Base-by-base conservation (phyloP, 2,888 invertebrate genomes). In the Chouioia cunea region DNA sequence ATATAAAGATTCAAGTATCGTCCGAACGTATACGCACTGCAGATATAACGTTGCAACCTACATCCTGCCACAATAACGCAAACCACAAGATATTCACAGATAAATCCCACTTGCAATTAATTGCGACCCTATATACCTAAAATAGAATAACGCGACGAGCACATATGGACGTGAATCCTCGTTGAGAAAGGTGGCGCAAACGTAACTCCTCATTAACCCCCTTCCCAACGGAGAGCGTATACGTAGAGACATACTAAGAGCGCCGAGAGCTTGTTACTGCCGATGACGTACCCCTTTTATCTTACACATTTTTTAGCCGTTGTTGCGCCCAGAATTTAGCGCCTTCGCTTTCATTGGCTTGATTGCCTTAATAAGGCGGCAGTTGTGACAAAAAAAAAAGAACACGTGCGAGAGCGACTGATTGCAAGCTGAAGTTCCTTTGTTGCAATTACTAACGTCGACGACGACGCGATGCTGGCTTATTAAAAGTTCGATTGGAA, bases 311-410 rank as follows among this genome's bases (percentile, higher is more conserved):
- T 52, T 20, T 15, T 50, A 27, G 2, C 60, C 27, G 0, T 27
- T 22, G 4, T 15, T 23, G 52, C 36, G 23, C 52, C 27, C 64
- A 36, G 27, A 18, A 50, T 22, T 60, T 36, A 48, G 58, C 62
- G 23, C 20, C 36, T 53, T 20, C 43, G 70, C 23, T 36, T 12
- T 70, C 65, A 70, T 70, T 70, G 70, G 70, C 70, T 70, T 70
- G 70, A 70, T 70, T 70, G 70, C 57, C 70, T 65, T 70, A 70
- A 70, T 65, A 60, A 70, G 70, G 18, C 65, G 62, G 52, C 62
- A n/a, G n/a, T 62, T 50, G 20, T n/a, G 23, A 22, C 16, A 22
- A 62, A 10, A 43, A 16, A n/a, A 44, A 20, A 27, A 43, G 18
- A 54, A 43, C 14, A 23, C 16, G 59, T 6, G 36, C 36, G 6